phyloP scores from a whole-genome alignment of 2,888 invertebrate genomes.

The Temnothorax unifasciatus region DNA sequence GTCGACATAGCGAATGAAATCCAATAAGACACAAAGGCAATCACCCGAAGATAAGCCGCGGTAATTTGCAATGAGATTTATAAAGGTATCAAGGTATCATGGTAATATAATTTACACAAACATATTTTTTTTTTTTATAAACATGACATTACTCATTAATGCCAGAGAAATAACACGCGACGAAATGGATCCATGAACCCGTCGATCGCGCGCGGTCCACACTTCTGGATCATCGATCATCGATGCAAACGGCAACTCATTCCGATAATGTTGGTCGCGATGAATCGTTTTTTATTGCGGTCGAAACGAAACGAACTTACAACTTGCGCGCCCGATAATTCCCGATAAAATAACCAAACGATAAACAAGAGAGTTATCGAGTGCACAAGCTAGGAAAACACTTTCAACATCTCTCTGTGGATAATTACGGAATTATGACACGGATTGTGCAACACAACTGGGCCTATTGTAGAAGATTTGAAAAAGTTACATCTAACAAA shows the following conservation, averaged over 20 bases:
- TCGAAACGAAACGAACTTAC: constrained; percentile 15
- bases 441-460: not conserved
- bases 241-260: not conserved
- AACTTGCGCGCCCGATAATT: constrained; percentile 18
- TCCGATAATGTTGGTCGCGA: not conserved
- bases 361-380: constrained; percentile 38
- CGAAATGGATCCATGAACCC: not conserved
- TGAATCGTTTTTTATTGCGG: constrained; percentile 7
- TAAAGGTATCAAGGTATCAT: not conserved
- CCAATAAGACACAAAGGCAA: constrained; percentile 7
- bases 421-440: constrained; percentile 13
- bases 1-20: not conserved
- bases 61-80: not conserved
- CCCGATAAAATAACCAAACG: constrained; percentile 27
- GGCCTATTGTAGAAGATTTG: not conserved
- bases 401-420: constrained; percentile 1
- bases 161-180: not conserved
- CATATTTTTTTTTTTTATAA: not conserved
- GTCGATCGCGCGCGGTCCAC: not conserved
- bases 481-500: not conserved
- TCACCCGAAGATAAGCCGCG: not conserved
- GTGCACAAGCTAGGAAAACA: constrained; percentile 13
- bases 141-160: not conserved
- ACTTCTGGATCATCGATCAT: constrained; percentile 16
- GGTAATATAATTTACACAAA: not conserved